phyloP scores from a whole-genome alignment of 2,113 vertebrate genomes.

The Oncorhynchus tshawytscha region DNA sequence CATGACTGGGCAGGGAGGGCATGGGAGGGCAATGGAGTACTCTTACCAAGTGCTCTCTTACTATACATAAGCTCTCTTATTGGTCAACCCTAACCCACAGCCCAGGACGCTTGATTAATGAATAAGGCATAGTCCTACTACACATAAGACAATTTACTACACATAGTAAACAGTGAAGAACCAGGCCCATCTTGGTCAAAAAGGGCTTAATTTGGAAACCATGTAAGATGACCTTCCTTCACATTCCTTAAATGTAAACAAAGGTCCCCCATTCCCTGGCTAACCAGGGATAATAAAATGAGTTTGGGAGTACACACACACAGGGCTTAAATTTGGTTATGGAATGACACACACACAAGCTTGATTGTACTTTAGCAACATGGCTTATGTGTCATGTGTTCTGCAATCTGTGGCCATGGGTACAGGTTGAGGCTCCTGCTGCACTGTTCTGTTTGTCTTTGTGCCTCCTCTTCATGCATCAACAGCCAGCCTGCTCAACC shows the following conservation, averaged over 20 bases:
- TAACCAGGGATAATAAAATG: neutral
- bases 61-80: no score
- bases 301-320: neutral
- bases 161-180: conserved; percentile 6
- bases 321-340: neutral
- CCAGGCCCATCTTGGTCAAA: neutral
- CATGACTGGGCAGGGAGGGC: no score
- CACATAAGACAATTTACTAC: neutral
- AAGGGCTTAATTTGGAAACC: neutral
- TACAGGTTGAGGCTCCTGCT: no score
- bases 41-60: no score
- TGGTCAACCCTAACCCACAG: neutral
- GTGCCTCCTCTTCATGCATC: no score
- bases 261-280: neutral
- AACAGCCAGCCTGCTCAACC: no score
- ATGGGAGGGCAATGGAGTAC: no score
- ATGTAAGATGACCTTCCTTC: conserved; percentile 5
- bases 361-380: no score
- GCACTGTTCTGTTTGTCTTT: no score
- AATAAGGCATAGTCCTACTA: neutral
- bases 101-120: neutral
- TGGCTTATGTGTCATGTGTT: no score
- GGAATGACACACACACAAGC: no score
- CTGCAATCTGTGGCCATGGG: no score
- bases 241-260: conserved; percentile 9